These are phyloP conservation scores for Heterochromis multidens DNA, from an alignment of 2,113 vertebrate species.

Conservation along the genomic window DNA sequence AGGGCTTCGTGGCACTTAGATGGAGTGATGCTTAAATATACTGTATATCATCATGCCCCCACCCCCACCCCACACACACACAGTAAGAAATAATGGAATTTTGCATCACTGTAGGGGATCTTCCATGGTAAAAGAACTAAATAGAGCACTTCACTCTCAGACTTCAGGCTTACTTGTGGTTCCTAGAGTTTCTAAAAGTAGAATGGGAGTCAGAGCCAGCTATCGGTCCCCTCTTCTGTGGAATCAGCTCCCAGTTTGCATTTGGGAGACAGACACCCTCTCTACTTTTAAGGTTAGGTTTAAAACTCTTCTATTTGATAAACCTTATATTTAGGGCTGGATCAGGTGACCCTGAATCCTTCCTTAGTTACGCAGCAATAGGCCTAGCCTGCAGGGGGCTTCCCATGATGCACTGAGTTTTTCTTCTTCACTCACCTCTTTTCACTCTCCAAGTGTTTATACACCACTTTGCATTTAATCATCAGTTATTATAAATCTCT, in stretches of 20 bases:
- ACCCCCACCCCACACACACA: too few species aligned
- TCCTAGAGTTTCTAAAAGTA: background rate
- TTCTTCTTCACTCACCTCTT: too few species aligned
- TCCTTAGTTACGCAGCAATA: background rate
- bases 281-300: background rate
- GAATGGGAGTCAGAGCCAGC: background rate
- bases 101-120: too few species aligned
- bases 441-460: too few species aligned
- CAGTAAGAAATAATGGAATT: background rate
- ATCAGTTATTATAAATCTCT: background rate
- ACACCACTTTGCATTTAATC: background rate
- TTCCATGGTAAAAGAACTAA: background rate
- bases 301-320: background rate
- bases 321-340: background rate
- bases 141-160: background rate
- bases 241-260: background rate
- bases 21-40: background rate
- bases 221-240: background rate
- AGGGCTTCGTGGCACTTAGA: background rate
- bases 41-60: background rate
- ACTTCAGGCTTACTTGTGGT: background rate
- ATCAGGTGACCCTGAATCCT: background rate
- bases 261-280: background rate
- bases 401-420: accelerated
- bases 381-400: background rate